Evolutionary conservation across 2,888 invertebrate species (phyloP).

Genomic region (Seira musarum): DNA sequence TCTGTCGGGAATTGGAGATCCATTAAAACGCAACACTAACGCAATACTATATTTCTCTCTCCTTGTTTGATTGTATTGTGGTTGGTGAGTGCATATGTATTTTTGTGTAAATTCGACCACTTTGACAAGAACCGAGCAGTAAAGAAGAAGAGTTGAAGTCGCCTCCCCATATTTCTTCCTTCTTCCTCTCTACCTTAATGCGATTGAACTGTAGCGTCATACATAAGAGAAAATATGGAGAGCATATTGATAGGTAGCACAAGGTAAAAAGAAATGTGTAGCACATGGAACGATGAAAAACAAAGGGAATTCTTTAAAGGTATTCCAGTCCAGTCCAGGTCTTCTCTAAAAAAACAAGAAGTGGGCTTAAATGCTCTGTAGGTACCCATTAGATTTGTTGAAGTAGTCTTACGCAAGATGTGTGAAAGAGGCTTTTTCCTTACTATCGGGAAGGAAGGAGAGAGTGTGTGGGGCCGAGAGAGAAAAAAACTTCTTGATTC

Average conservation of each 20-base stretch:
- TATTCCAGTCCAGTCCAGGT: too few relatives aligned
- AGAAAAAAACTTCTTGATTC: constrained; percentile 55
- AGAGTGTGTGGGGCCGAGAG: constrained; percentile 56
- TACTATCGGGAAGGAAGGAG: background rate
- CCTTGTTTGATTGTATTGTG: too few relatives aligned
- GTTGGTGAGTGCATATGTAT: too few relatives aligned
- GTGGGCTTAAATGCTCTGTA: too few relatives aligned
- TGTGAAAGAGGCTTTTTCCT: too few relatives aligned
- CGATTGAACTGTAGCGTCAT: constrained; percentile 22
- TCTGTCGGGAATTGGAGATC: constrained; percentile 48
- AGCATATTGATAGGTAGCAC: background rate
- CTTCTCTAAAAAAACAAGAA: too few relatives aligned
- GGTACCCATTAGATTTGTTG: too few relatives aligned
- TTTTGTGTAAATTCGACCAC: constrained; percentile 51
- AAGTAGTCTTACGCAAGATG: too few relatives aligned
- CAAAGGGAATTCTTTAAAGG: constrained; percentile 47
- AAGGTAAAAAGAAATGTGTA: background rate
- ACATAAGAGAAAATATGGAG: background rate
- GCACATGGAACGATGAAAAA: constrained; percentile 8
- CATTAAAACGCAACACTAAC: too few relatives aligned
- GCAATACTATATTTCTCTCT: too few relatives aligned
- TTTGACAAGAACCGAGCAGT: constrained; percentile 49
- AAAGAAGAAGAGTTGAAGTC: constrained; percentile 47
- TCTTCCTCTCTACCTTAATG: constrained; percentile 36
- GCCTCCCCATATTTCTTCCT: too few relatives aligned